Evolutionary conservation across 2,113 vertebrate genomes (phyloP).

Genomic region (Zosterops lateralis): DNA sequence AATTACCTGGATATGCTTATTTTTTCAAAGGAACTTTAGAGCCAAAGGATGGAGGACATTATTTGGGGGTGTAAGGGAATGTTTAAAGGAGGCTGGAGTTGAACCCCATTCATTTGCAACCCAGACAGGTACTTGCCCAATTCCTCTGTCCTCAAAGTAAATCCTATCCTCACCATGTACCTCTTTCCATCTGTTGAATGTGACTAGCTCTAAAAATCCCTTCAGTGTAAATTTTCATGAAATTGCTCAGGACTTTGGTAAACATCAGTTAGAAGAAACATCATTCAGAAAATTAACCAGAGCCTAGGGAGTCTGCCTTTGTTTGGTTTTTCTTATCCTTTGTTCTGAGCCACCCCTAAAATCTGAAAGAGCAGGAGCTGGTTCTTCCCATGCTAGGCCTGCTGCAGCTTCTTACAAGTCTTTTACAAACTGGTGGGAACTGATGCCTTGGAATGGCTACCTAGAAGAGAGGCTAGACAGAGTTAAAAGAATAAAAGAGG

Average conservation of each 20-base stretch:
- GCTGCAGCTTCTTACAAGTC: not conserved
- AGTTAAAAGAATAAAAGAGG: not conserved
- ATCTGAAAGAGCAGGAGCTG: not conserved
- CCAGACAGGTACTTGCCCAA: not conserved
- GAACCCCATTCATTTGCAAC: not conserved
- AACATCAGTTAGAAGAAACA: not conserved
- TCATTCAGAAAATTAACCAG: not conserved
- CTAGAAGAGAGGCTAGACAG: not conserved
- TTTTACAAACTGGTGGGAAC: not conserved
- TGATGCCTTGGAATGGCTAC: not conserved
- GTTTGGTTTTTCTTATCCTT: not conserved
- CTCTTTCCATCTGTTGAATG: not conserved
- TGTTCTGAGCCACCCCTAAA: not conserved
- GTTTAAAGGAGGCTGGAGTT: not conserved
- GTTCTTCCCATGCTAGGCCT: not conserved
- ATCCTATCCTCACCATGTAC: not conserved
- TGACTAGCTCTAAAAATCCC: not conserved
- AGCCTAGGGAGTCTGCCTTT: not conserved
- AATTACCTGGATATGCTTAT: not conserved
- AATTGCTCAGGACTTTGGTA: not conserved
- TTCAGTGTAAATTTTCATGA: not conserved
- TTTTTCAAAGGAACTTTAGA: not conserved
- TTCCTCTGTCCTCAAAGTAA: not conserved
- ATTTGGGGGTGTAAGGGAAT: not conserved
- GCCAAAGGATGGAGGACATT: not conserved